Conservation (phyloP, 2,113 vertebrate species). For the Mormoops blainvillei region DNA sequence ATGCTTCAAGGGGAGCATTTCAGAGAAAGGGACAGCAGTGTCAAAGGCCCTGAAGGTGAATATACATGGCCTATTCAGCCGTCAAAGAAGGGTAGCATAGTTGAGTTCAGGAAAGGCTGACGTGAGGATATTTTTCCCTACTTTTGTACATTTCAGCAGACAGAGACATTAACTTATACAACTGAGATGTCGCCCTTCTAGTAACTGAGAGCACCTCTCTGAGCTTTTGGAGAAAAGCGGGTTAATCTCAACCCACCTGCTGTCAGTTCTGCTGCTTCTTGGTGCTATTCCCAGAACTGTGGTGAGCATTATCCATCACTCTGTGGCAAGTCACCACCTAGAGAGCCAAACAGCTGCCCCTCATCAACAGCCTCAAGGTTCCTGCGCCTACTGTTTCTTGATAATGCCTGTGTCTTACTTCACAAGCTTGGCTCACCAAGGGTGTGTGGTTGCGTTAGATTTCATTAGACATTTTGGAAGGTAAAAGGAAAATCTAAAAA, state of each 20-base stretch:
- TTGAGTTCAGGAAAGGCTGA: background rate
- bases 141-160: background rate
- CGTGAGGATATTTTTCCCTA: background rate
- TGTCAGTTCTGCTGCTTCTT: background rate
- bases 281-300: background rate
- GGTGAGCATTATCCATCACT: background rate
- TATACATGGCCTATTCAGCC: fast-evolving
- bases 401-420: background rate
- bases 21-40: background rate
- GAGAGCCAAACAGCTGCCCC: background rate
- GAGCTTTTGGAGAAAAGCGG: background rate
- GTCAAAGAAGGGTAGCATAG: fast-evolving
- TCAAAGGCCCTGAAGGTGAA: no score
- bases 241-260: background rate
- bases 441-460: background rate
- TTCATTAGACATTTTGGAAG: background rate
- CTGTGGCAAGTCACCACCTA: background rate
- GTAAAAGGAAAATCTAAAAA: background rate
- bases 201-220: background rate
- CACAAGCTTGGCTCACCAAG: background rate
- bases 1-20: background rate
- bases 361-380: background rate
- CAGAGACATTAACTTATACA: background rate
- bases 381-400: background rate
- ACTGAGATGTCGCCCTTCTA: background rate